Percentiles rank a stretch among this genome's conserved stretches.
Conservation (phyloP, 2,888 invertebrate species). For the Dendrolimus pini region DNA sequence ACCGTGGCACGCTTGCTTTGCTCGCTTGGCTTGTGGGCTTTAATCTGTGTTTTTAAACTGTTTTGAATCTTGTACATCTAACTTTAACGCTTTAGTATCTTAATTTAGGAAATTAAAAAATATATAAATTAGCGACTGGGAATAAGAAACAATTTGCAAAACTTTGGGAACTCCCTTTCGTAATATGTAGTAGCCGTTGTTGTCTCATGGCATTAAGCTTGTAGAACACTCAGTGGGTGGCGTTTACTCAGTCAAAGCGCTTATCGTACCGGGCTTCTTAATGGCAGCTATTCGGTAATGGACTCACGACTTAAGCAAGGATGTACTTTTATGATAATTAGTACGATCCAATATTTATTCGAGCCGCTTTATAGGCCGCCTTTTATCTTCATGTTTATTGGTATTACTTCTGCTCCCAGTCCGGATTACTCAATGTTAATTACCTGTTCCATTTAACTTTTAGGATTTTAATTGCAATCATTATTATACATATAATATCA, state of each 20-base stretch:
- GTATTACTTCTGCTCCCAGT: constrained; percentile 47
- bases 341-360: constrained; percentile 65
- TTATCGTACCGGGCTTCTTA: constrained; percentile 48
- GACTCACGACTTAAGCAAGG: constrained; percentile 47
- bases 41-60: too few species aligned
- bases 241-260: constrained; percentile 37
- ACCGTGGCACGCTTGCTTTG: too few species aligned
- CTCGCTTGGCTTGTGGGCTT: too few species aligned
- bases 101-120: too few species aligned
- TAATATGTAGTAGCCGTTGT: not conserved
- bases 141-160: too few species aligned
- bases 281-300: constrained; percentile 69
- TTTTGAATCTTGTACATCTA: too few species aligned
- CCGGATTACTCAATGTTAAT: constrained; percentile 44
- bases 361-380: constrained; percentile 48
- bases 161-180: too few species aligned
- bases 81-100: too few species aligned
- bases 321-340: constrained; percentile 71
- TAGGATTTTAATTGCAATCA: constrained; percentile 25
- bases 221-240: constrained; percentile 50
- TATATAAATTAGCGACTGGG: too few species aligned
- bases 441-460: constrained; percentile 36
- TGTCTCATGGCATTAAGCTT: constrained; percentile 15
- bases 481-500: constrained; percentile 7
- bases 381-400: constrained; percentile 64